These are phyloP conservation scores for Drosophila greeni DNA, from an alignment of 2,888 invertebrate species.

Conservation along the genomic window DNA sequence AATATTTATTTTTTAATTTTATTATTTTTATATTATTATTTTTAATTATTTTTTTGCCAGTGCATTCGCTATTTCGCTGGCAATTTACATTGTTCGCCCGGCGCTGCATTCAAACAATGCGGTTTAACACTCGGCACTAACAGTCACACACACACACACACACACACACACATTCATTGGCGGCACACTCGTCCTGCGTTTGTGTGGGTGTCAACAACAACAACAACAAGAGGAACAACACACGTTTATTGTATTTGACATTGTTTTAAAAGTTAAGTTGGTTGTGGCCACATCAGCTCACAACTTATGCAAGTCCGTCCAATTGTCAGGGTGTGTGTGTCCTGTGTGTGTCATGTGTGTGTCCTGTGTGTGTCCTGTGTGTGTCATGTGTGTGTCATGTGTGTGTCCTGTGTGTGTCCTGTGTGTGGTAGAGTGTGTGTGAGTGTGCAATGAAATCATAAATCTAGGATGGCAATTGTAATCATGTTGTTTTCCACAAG, in stretches of 20 bases:
- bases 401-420: constrained; percentile 18
- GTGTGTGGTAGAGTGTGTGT: constrained; percentile 6
- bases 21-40: too few relatives aligned
- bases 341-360: constrained; percentile 10
- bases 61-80: constrained; percentile 33
- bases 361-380: constrained; percentile 4
- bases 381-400: too few relatives aligned
- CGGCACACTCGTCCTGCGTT: constrained; percentile 7
- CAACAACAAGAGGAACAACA: constrained; percentile 46
- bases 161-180: not conserved
- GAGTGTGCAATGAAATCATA: constrained; percentile 46
- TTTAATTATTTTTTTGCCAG: not conserved
- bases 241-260: constrained; percentile 65
- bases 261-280: constrained; percentile 70
- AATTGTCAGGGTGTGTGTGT: constrained; percentile 7
- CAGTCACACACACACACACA: constrained; percentile 7
- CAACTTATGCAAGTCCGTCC: constrained; percentile 44
- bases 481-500: constrained; percentile 31
- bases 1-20: too few relatives aligned
- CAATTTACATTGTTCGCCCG: constrained; percentile 56
- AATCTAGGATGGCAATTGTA: constrained; percentile 46
- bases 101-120: constrained; percentile 60
- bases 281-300: constrained; percentile 59
- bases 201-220: constrained; percentile 44
- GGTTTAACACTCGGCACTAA: constrained; percentile 37